phyloP scores from a whole-genome alignment of 2,797 vertebrate species.

The Sebastes cheni region DNA sequence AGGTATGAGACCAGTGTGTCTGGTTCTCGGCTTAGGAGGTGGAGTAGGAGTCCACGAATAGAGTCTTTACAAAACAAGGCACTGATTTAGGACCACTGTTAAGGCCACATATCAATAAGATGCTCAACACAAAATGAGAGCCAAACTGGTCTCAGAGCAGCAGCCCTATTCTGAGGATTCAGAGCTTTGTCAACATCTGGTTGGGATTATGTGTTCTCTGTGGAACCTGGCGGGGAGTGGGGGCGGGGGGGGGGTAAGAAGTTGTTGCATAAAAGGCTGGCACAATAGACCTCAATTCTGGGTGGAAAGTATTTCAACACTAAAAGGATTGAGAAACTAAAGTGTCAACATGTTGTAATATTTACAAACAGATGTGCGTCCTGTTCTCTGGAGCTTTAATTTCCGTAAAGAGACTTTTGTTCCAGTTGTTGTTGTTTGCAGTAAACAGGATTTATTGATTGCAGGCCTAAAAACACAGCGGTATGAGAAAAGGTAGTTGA shows the following conservation, averaged over 20 bases:
- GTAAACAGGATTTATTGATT: background rate
- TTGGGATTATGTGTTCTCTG: slow-evolving; percentile 32
- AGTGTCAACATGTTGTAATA: background rate
- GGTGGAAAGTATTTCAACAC: slow-evolving; percentile 18
- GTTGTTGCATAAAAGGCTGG: slow-evolving; percentile 21
- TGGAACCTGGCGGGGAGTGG: background rate
- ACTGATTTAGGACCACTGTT: slow-evolving; percentile 39
- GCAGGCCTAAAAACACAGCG: background rate
- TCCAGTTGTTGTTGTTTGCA: background rate
- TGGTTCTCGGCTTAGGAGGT: slow-evolving; percentile 37
- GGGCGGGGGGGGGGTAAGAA: background rate
- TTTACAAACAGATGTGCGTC: background rate
- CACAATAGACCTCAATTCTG: background rate
- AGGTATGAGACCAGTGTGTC: background rate
- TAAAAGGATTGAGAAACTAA: background rate
- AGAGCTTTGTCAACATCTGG: slow-evolving; percentile 51
- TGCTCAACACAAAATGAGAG: slow-evolving; percentile 1
- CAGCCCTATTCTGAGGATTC: background rate
- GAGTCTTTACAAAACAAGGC: slow-evolving; percentile 22
- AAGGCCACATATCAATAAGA: slow-evolving; percentile 5
- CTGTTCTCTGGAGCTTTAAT: background rate
- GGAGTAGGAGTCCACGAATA: slow-evolving; percentile 55
- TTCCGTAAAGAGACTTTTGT: background rate
- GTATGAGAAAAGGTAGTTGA: background rate
- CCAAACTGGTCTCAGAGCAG: slow-evolving; percentile 58